Percentiles rank a stretch among this genome's conserved stretches.
Evolutionary conservation across 2,888 invertebrate species (phyloP).

Genomic region (Euzophera pinguis): DNA sequence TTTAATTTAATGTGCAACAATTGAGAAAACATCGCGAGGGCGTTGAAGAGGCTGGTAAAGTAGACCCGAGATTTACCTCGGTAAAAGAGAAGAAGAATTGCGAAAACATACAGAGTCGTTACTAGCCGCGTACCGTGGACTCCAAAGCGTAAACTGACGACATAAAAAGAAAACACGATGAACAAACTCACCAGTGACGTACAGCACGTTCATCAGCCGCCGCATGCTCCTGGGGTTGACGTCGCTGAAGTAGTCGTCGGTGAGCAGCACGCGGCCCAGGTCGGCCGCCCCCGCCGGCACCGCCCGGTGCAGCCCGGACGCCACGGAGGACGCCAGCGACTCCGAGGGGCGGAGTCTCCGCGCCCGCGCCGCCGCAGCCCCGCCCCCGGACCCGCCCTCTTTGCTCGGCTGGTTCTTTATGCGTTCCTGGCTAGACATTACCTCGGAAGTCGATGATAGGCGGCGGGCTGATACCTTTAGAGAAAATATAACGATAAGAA

Average conservation of each 20-base stretch:
- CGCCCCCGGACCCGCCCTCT: conserved; percentile 84
- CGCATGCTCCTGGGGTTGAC: conserved; percentile 98
- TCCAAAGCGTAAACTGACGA: no score
- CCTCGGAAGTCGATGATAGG: conserved; percentile 87
- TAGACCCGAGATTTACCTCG: no score
- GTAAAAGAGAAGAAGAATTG: no score
- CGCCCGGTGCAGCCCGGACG: conserved; percentile 89
- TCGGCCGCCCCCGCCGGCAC: conserved; percentile 82
- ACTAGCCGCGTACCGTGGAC: no score
- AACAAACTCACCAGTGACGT: conserved; percentile 87
- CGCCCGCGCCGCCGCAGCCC: conserved; percentile 82
- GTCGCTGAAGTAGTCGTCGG: conserved; percentile 99
- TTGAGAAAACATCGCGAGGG: no score
- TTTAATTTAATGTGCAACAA: no score
- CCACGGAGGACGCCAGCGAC: conserved; percentile 94
- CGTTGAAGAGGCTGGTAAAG: no score
- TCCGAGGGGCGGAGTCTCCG: conserved; percentile 90
- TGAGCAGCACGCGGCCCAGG: conserved; percentile 90
- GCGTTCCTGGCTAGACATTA: conserved; percentile 91
- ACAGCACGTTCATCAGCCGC: conserved; percentile 97
- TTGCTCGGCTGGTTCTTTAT: conserved; percentile 83
- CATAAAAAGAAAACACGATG: no score
- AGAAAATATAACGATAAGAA: background rate
- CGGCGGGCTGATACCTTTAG: conserved; percentile 85
- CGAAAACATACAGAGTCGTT: no score